These are phyloP conservation scores for Paramacrobiotus metropolitanus DNA, from an alignment of 1,140 invertebrate genomes.

Conservation along the genomic window DNA sequence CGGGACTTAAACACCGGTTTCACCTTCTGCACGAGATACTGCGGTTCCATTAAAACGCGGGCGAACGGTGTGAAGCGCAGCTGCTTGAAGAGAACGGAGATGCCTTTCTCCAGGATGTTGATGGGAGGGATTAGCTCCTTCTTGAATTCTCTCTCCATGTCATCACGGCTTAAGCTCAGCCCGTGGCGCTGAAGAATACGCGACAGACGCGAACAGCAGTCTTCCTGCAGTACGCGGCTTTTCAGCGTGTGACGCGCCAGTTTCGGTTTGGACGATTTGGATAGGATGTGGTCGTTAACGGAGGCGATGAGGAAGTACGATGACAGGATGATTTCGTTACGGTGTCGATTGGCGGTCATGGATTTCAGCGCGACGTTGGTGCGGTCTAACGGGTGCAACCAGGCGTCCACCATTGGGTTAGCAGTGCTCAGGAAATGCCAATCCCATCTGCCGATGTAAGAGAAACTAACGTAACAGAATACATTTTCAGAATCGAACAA, in stretches of 20 bases:
- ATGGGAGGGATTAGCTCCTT: neutral
- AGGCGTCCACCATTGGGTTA: constrained; percentile 81
- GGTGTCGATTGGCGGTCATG: neutral
- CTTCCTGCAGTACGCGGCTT: neutral
- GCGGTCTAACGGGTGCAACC: constrained; percentile 82
- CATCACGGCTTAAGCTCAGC: neutral
- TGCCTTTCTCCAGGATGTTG: neutral
- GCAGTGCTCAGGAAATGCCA: constrained; percentile 89
- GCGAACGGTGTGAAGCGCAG: neutral
- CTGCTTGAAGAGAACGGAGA: neutral
- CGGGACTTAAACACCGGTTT: neutral
- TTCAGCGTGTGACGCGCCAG: neutral
- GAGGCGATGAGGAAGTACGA: neutral
- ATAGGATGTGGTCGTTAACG: neutral
- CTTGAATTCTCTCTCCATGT: neutral
- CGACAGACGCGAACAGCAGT: neutral
- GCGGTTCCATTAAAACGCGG: neutral
- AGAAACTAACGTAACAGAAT: constrained; percentile 4
- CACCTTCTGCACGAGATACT: neutral
- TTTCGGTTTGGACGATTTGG: neutral
- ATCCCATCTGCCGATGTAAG: constrained; percentile 38
- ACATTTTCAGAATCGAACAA: constrained; percentile 1
- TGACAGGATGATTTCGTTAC: neutral
- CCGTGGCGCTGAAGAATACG: neutral
- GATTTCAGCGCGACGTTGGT: constrained; percentile 43